Conservation (phyloP, 2,113 vertebrate species). For the Sitta europaea region DNA sequence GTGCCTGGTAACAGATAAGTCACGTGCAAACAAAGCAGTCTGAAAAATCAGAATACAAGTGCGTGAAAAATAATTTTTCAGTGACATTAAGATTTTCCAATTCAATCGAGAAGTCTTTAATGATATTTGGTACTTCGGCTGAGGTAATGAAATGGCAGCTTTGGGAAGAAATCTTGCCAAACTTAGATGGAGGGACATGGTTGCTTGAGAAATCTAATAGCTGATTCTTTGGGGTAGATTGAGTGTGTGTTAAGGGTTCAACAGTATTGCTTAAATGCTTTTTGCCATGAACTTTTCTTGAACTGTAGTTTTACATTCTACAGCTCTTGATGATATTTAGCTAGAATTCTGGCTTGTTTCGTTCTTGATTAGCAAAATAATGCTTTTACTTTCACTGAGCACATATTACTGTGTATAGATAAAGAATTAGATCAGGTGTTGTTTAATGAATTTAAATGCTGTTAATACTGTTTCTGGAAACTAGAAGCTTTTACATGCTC, state of each 20-base stretch:
- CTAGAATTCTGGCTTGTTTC: not conserved
- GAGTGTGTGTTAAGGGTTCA: constrained; percentile 19
- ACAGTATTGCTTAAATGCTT: not conserved
- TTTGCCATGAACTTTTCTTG: constrained; percentile 40
- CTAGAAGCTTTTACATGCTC: not conserved
- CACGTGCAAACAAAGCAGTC: not conserved
- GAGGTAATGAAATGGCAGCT: not conserved
- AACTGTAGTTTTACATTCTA: not conserved
- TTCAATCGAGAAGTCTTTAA: not conserved
- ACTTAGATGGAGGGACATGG: not conserved
- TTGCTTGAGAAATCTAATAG: constrained; percentile 17
- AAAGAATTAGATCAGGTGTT: not conserved
- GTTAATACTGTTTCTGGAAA: not conserved
- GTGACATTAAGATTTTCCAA: not conserved
- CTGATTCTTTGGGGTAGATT: constrained; percentile 10
- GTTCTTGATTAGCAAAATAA: not conserved
- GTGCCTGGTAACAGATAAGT: not conserved
- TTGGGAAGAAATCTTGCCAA: constrained; percentile 19
- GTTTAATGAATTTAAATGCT: not conserved
- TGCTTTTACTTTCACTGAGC: not conserved
- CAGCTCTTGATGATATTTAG: not conserved
- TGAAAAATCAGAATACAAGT: not conserved
- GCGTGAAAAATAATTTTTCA: not conserved
- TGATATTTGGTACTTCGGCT: not conserved
- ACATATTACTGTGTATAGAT: not conserved